These are phyloP conservation scores for Sarcoramphus papa DNA, from an alignment of 2,797 vertebrate genomes.

Conservation along the genomic window DNA sequence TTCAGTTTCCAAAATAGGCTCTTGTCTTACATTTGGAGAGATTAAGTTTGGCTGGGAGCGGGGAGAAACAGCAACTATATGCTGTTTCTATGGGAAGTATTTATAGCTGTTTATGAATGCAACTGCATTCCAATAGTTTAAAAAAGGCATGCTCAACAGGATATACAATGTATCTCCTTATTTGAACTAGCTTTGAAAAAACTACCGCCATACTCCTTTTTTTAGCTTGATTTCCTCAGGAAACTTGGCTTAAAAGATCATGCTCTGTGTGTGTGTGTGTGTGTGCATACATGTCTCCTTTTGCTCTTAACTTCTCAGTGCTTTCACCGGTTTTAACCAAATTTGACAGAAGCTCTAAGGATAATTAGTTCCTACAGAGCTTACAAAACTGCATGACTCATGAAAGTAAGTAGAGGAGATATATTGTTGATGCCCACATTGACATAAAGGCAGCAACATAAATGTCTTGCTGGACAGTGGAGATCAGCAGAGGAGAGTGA, in stretches of 20 bases:
- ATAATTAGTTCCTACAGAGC: neutral
- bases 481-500: neutral
- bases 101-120: slow-evolving; percentile 53
- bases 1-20: slow-evolving; percentile 43
- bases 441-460: neutral
- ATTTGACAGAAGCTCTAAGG: neutral
- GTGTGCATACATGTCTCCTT: neutral
- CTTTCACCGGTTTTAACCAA: neutral
- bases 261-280: neutral
- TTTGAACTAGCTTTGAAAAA: slow-evolving; percentile 39
- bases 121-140: slow-evolving; percentile 16
- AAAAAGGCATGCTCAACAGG: slow-evolving; percentile 12
- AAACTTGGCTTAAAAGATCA: neutral
- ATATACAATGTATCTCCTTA: slow-evolving; percentile 39
- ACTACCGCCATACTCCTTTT: neutral
- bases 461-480: neutral
- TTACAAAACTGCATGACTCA: neutral
- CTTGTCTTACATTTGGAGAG: slow-evolving; percentile 1
- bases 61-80: slow-evolving; percentile 14
- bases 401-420: neutral
- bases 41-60: slow-evolving; percentile 4
- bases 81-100: slow-evolving; percentile 41
- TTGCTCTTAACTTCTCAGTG: neutral
- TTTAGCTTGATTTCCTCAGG: slow-evolving; percentile 23
- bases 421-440: neutral